phyloP scores from a whole-genome alignment of 2,888 invertebrate species.

The Penaeus monodon region DNA sequence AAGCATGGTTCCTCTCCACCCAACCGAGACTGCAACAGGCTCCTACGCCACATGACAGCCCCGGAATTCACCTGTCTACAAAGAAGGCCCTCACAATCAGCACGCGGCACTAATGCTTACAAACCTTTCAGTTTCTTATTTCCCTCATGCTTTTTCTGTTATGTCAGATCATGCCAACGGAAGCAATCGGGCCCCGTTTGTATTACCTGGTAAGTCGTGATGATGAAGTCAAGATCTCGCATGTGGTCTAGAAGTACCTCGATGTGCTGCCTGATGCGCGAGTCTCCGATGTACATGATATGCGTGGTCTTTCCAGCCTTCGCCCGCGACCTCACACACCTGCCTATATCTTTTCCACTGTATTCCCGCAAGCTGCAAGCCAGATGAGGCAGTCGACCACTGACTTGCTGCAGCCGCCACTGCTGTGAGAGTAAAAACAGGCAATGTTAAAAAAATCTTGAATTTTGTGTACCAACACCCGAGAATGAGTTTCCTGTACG shows the following conservation, averaged over 20 bases:
- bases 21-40: no score
- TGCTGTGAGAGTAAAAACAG: background rate
- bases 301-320: conserved; percentile 1
- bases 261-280: conserved; percentile 48
- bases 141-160: no score
- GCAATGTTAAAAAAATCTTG: background rate
- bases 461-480: background rate
- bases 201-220: conserved; percentile 41
- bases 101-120: no score
- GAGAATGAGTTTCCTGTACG: background rate
- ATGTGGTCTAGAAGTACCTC: conserved; percentile 52
- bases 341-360: conserved; percentile 20
- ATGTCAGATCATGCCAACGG: background rate
- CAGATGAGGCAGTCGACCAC: conserved; percentile 50
- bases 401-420: conserved; percentile 39
- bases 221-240: conserved; percentile 40
- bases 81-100: no score
- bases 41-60: no score
- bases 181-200: background rate
- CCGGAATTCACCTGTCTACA: no score
- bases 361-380: conserved; percentile 46
- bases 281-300: conserved; percentile 54
- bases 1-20: no score
- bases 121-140: no score
- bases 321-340: conserved; percentile 28